Conservation (phyloP, 2,113 vertebrate genomes). For the Oryzias javanicus region DNA sequence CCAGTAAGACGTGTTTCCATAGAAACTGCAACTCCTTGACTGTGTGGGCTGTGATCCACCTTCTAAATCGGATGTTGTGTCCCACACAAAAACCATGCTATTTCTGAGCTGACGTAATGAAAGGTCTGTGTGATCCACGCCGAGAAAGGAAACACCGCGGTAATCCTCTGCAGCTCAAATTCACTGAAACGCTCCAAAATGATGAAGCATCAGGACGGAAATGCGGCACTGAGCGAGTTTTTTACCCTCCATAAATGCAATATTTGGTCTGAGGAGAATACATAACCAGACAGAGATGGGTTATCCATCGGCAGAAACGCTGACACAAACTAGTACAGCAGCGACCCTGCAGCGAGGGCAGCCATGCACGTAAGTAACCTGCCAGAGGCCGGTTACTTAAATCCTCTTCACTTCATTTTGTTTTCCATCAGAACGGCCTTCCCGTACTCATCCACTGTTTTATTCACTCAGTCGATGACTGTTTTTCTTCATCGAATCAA, state of each 20-base stretch:
- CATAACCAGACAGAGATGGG: too few relatives aligned
- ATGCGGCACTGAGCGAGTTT: slow-evolving; percentile 10
- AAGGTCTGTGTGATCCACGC: neutral
- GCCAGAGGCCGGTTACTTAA: slow-evolving; percentile 64
- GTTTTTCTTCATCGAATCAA: slow-evolving; percentile 22
- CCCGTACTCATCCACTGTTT: slow-evolving; percentile 8
- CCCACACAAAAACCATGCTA: slow-evolving; percentile 3
- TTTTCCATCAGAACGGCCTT: slow-evolving; percentile 21
- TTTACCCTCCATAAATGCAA: neutral
- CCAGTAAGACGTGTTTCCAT: slow-evolving; percentile 58
- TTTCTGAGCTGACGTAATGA: slow-evolving; percentile 6
- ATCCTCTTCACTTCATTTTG: slow-evolving; percentile 49
- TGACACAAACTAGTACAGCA: slow-evolving; percentile 30
- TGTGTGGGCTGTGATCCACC: slow-evolving; percentile 34
- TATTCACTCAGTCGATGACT: slow-evolving; percentile 1
- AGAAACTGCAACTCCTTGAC: slow-evolving; percentile 58
- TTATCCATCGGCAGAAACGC: neutral
- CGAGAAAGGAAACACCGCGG: neutral
- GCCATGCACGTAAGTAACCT: slow-evolving; percentile 50
- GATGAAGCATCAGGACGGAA: neutral
- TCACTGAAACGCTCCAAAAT: neutral
- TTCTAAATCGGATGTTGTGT: slow-evolving; percentile 36
- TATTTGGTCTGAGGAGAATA: neutral
- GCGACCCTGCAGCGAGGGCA: slow-evolving; percentile 59
- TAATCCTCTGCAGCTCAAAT: neutral